Conservation (phyloP, 2,113 vertebrate species). For the Bombycilla garrulus region DNA sequence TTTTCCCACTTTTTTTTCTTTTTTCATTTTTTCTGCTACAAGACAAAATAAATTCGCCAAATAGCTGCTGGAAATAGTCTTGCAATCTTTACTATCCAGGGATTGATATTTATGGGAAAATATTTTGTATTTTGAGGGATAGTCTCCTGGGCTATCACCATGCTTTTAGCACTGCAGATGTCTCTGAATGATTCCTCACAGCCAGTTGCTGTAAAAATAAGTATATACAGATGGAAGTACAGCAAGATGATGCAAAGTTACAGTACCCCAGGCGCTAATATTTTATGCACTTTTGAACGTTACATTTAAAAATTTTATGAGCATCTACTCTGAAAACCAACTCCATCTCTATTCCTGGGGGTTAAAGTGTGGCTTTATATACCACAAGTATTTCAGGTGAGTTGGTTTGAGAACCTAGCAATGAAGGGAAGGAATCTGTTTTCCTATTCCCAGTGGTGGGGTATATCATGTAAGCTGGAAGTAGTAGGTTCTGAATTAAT, state of each 20-base stretch:
- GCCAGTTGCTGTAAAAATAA: conserved; percentile 11
- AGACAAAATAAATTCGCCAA: neutral
- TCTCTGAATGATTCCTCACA: conserved; percentile 4
- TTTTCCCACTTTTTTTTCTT: neutral
- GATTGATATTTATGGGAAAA: conserved; percentile 46
- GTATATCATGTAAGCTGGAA: neutral
- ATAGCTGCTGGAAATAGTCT: conserved; percentile 15
- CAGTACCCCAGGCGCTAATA: conserved; percentile 11
- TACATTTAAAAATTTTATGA: conserved; percentile 32
- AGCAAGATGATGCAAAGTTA: neutral
- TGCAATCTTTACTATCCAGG: neutral
- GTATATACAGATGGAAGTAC: conserved; percentile 1
- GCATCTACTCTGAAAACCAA: neutral
- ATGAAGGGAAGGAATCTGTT: neutral
- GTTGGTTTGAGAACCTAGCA: neutral
- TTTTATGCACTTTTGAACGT: conserved; percentile 42
- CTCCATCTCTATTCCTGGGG: neutral
- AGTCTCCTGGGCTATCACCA: neutral
- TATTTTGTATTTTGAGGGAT: conserved; percentile 11
- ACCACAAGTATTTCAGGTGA: neutral
- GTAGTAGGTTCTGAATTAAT: neutral
- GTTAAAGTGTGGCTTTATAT: neutral
- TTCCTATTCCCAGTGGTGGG: neutral
- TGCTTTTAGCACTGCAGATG: conserved; percentile 46
- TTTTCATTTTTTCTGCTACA: neutral